Base-by-base conservation (phyloP, 64 coral and sea anemone species). In the Anthopleura sola region DNA sequence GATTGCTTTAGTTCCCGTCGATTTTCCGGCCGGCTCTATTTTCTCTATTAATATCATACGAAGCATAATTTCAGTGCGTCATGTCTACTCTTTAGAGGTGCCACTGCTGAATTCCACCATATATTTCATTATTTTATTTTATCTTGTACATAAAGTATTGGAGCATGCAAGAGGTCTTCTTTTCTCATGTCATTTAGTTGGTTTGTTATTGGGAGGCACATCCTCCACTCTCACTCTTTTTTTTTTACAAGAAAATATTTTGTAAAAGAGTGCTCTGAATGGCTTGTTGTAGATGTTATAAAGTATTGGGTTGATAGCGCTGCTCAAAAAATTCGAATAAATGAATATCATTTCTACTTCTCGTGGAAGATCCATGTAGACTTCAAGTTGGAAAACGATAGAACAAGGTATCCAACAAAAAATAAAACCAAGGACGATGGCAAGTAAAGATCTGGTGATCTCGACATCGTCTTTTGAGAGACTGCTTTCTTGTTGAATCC, bases 371-470 rank as follows among this genome's bases (percentile, higher is more conserved):
- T 78, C 76, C 40, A 78, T 48, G 66, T 78, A 78, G 6, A 78
- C 76, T 24, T 26, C 36, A 1, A 78, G 36, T 18, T 44, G 76
- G 47, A 78, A 38, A 8, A 78, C 76, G 2, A 78, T 47, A 78
- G 76, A 78, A 78, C 76, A 78, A 3, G 76, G 76, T 32, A 78
- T 47, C 76, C 76, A 78, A 21, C 76, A 78, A 23, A 78, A 44
- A 48, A 44, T 36, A 24, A 78, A 78, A 44, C 66, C 66, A 69
- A 69, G 66, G 6, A 69, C 66, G 1, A 69, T 28, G 21, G 66
- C 66, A 15, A 69, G 66, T 69, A 69, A 69, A 13, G 66, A 69
- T 69, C 10, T 69, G 26, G 66, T 69, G 26, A 69, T 26, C 12
- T 69, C 66, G 29, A 69, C 28, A 13, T 69, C 66, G 26, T 33